phyloP scores from a whole-genome alignment of 2,888 invertebrate species.

The Octonoba sinensis region DNA sequence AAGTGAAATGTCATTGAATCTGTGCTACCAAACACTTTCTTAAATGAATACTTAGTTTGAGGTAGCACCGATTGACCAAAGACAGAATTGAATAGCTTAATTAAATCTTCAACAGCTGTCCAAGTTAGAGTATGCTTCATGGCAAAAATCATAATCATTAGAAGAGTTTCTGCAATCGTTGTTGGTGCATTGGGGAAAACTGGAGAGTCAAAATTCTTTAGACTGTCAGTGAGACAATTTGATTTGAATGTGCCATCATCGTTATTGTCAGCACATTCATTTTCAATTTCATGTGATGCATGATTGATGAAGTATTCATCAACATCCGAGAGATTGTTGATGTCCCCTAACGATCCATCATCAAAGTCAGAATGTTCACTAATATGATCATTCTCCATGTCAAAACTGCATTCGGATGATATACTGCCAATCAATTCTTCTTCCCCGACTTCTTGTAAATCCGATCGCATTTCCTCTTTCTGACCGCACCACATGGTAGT shows the following conservation, averaged over 20 bases:
- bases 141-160: constrained; percentile 18
- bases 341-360: not conserved
- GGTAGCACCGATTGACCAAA: constrained; percentile 10
- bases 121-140: constrained; percentile 22
- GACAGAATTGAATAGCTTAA: constrained; percentile 6
- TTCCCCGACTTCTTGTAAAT: not conserved
- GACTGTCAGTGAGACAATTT: constrained; percentile 17
- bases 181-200: constrained; percentile 4
- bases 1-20: constrained; percentile 17
- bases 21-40: constrained; percentile 8
- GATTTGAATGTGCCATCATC: constrained; percentile 14
- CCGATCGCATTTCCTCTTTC: not conserved
- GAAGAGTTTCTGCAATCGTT: constrained; percentile 15
- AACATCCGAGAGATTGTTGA: not conserved
- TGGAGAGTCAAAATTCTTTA: constrained; percentile 22
- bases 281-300: not conserved
- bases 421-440: too few species aligned
- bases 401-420: not conserved
- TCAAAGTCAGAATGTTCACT: not conserved
- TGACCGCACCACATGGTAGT: constrained; percentile 3
- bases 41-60: constrained; percentile 15
- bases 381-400: not conserved
- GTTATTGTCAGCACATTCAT: constrained; percentile 1
- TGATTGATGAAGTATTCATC: not conserved
- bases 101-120: constrained; percentile 18